phyloP scores from a whole-genome alignment of 2,113 vertebrate genomes.

The Vidua macroura region DNA sequence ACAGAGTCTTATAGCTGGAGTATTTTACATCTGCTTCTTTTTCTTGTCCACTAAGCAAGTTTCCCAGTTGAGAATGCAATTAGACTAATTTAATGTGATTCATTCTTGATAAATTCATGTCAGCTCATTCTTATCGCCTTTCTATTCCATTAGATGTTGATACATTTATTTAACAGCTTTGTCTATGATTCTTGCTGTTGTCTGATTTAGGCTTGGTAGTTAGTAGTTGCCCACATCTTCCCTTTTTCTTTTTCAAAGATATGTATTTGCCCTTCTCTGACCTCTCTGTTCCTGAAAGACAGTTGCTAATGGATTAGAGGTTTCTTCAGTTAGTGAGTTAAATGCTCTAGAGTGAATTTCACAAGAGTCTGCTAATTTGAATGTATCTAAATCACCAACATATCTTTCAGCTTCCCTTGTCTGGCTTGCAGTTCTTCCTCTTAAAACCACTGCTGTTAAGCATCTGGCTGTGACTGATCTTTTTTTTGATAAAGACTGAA shows the following conservation, averaged over 20 bases:
- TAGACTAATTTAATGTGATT: background rate
- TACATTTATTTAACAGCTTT: background rate
- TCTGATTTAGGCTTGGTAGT: background rate
- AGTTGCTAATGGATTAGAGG: background rate
- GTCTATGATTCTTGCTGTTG: background rate
- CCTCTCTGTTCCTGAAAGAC: background rate
- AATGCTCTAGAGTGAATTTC: background rate
- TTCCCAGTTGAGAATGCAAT: background rate
- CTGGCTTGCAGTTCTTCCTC: background rate
- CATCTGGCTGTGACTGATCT: background rate
- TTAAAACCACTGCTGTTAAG: background rate
- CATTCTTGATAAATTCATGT: background rate
- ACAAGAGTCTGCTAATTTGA: background rate
- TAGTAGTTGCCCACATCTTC: background rate
- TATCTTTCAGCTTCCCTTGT: background rate
- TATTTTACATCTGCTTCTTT: background rate
- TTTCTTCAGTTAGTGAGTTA: background rate
- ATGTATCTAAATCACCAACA: background rate
- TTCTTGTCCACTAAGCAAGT: background rate
- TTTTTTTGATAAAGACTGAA: background rate
- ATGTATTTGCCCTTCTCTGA: background rate
- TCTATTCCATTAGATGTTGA: background rate
- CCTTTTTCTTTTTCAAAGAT: background rate
- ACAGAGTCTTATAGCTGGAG: background rate
- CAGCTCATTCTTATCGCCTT: background rate